Percentiles rank a stretch among this genome's conserved stretches.
phyloP scores from a whole-genome alignment of 2,113 vertebrate genomes.

The Notothenia rossii region DNA sequence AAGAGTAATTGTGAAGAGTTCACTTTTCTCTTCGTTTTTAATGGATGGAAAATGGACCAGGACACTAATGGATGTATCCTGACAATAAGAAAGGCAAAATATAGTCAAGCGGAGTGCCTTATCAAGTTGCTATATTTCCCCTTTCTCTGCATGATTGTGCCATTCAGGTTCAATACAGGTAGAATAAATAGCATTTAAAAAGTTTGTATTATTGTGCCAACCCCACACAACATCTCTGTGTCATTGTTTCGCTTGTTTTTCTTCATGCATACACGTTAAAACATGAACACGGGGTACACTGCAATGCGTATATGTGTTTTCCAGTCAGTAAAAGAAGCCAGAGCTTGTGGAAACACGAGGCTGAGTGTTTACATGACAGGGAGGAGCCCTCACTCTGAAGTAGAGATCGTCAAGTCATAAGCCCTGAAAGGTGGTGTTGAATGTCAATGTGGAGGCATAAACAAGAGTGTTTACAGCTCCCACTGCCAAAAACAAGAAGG shows the following conservation, averaged over 20 bases:
- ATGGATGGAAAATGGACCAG: background rate
- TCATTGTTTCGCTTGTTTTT: background rate
- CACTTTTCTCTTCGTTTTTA: background rate
- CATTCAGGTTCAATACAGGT: background rate
- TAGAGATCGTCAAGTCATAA: constrained; percentile 56
- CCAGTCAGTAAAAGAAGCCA: constrained; percentile 27
- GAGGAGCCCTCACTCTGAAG: constrained; percentile 48
- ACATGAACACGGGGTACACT: background rate
- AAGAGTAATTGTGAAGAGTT: background rate
- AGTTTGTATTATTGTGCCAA: background rate
- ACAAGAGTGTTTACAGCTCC: constrained; percentile 57
- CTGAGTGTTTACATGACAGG: constrained; percentile 27
- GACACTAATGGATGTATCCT: background rate
- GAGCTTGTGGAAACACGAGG: constrained; percentile 35
- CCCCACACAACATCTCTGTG: background rate
- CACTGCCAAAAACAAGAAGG: constrained; percentile 50
- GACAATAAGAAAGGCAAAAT: background rate
- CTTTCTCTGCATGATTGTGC: background rate
- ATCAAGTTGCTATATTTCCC: background rate
- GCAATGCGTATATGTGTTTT: constrained; percentile 6
- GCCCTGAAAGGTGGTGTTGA: constrained; percentile 56
- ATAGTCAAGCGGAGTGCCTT: background rate
- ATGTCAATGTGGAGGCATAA: constrained; percentile 72
- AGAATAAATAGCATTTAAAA: background rate
- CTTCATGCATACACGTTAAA: background rate